Evolutionary conservation across 2,113 vertebrate genomes (phyloP).

Genomic region (Hemibagrus wyckioides): DNA sequence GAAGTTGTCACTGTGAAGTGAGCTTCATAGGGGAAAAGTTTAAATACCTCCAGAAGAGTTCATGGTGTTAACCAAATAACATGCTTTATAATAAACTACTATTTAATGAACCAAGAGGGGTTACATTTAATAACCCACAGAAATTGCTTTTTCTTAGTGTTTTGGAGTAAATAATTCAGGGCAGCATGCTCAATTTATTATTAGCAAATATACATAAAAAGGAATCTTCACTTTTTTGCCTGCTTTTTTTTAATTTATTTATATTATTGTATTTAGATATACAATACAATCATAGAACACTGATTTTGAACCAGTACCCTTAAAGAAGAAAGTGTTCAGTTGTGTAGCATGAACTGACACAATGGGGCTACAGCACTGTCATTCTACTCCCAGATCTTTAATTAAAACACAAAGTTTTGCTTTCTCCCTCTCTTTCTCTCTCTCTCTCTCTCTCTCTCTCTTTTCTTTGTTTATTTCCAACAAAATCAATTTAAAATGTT

Average conservation of each 20-base stretch:
- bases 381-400: conserved; percentile 46
- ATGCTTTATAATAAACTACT: neutral
- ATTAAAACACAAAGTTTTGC: conserved; percentile 49
- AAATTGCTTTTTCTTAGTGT: neutral
- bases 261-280: neutral
- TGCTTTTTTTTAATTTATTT: too few species aligned
- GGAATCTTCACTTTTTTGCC: neutral
- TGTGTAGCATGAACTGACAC: conserved; percentile 53
- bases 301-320: neutral
- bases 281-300: neutral
- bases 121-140: neutral
- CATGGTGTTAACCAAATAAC: neutral
- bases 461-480: neutral
- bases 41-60: neutral
- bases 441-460: conserved; percentile 10
- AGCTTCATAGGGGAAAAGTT: neutral
- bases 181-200: neutral
- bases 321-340: conserved; percentile 28
- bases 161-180: neutral
- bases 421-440: neutral
- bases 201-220: neutral
- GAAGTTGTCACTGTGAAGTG: neutral
- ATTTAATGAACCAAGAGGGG: neutral
- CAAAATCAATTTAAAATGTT: neutral
- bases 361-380: conserved; percentile 49